Evolutionary conservation across 1,140 invertebrate genomes (phyloP).

Genomic region (Trichonephila clavipes): DNA sequence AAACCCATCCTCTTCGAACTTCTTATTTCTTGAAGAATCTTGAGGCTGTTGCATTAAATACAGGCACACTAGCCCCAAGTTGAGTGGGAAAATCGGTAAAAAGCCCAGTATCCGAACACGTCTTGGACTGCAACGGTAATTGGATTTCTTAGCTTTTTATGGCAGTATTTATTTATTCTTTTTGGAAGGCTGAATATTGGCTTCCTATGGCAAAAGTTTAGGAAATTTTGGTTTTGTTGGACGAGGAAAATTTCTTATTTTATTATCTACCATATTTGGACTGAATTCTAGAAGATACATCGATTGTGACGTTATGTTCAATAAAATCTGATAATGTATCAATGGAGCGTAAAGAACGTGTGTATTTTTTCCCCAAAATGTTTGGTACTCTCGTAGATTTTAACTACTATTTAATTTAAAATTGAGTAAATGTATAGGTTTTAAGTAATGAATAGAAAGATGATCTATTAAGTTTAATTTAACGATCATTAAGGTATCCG

Average conservation of each 20-base stretch:
- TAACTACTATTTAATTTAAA: no score
- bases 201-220: slow-evolving; percentile 27
- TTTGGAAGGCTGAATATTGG: slow-evolving; percentile 5
- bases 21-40: not conserved
- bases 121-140: not conserved
- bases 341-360: no score
- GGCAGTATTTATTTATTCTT: slow-evolving; percentile 26
- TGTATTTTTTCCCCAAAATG: no score
- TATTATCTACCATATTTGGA: not conserved
- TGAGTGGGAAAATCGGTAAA: slow-evolving; percentile 33
- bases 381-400: no score
- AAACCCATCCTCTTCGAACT: not conserved
- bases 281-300: not conserved
- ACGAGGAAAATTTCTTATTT: not conserved
- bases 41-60: not conserved
- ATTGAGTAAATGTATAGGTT: no score
- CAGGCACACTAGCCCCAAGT: not conserved
- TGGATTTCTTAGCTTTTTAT: slow-evolving; percentile 37
- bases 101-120: not conserved
- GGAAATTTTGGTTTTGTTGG: not conserved
- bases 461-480: no score
- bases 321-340: not conserved
- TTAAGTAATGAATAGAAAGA: no score
- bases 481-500: no score
- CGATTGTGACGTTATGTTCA: not conserved